phyloP scores from a whole-genome alignment of 2,113 vertebrate genomes.

The Arvicanthis niloticus region DNA sequence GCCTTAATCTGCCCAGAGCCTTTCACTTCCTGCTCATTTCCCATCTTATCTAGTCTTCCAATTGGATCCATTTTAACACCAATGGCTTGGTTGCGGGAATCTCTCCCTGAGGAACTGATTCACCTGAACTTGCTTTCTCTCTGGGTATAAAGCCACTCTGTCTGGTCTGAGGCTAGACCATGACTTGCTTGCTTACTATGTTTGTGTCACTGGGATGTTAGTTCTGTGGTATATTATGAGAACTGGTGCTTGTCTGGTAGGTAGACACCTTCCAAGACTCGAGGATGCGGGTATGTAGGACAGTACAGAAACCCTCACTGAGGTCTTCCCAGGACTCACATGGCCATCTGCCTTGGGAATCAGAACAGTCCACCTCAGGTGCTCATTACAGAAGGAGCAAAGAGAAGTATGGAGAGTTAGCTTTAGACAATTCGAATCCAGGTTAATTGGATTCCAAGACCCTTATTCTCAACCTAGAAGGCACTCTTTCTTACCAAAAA shows the following conservation, averaged over 20 bases:
- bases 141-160: background rate
- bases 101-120: background rate
- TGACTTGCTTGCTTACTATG: background rate
- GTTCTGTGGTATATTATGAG: background rate
- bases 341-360: background rate
- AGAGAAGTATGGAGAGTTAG: background rate
- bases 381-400: background rate
- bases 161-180: background rate
- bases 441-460: background rate
- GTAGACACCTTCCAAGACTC: background rate
- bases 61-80: background rate
- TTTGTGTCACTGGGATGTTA: background rate
- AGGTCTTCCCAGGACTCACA: background rate
- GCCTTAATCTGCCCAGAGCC: background rate
- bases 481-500: background rate
- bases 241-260: background rate
- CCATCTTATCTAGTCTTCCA: background rate
- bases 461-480: background rate
- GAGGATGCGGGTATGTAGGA: rapidly evolving
- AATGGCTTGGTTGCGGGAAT: background rate
- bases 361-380: background rate
- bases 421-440: background rate
- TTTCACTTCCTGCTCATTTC: background rate
- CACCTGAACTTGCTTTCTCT: background rate
- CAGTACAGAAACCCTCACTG: background rate